Conservation (phyloP, 1,140 invertebrate species). For the Limonius californicus region DNA sequence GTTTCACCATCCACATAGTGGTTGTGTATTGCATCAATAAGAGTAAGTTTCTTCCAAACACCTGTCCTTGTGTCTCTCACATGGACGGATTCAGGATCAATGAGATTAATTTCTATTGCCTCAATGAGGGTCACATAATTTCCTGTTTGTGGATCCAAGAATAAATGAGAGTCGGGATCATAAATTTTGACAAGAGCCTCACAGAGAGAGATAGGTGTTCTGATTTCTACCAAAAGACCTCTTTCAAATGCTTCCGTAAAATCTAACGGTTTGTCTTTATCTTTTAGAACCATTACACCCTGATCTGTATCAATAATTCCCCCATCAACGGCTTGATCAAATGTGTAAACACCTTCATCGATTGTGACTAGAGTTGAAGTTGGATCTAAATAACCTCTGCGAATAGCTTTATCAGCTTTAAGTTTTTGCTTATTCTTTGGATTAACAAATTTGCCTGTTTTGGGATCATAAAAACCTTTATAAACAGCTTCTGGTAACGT, state of each 20-base stretch:
- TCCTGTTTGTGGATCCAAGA: slow-evolving; percentile 76
- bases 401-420: slow-evolving; percentile 59
- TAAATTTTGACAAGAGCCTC: slow-evolving; percentile 82
- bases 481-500: slow-evolving; percentile 82
- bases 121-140: slow-evolving; percentile 70
- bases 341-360: slow-evolving; percentile 71
- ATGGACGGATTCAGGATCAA: slow-evolving; percentile 78
- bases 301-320: slow-evolving; percentile 73
- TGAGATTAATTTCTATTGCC: slow-evolving; percentile 68
- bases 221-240: slow-evolving; percentile 76
- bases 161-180: slow-evolving; percentile 67
- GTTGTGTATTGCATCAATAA: slow-evolving; percentile 70
- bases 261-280: slow-evolving; percentile 64
- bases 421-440: slow-evolving; percentile 69
- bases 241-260: slow-evolving; percentile 82
- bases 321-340: slow-evolving; percentile 75
- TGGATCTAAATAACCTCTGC: slow-evolving; percentile 71
- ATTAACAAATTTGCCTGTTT: slow-evolving; percentile 67
- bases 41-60: slow-evolving; percentile 67
- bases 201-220: slow-evolving; percentile 75
- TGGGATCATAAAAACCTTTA: slow-evolving; percentile 76
- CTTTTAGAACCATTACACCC: slow-evolving; percentile 57
- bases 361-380: slow-evolving; percentile 73
- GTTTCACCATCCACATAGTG: slow-evolving; percentile 72
- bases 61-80: slow-evolving; percentile 77